Base-by-base conservation (phyloP, 2,113 vertebrate species). In the Albula glossodonta region DNA sequence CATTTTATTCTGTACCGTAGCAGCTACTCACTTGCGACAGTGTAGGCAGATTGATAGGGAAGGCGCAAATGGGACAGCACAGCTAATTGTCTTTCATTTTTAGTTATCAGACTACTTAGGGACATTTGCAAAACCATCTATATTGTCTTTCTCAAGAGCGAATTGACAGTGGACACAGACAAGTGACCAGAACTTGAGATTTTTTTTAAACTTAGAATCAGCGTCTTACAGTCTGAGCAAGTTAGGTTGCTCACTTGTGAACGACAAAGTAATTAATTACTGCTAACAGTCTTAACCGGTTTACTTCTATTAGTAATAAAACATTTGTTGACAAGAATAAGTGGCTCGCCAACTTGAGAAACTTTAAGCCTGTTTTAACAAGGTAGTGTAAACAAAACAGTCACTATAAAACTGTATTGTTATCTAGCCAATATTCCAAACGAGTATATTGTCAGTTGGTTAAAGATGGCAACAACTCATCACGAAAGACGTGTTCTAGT, bases 401-500 rank as follows among this genome's bases (percentile, higher is more conserved):
- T 77, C 70, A 48, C 10, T 48, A 11, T 2, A 22, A 80, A 41
- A 12, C 77, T 80, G 41, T 19, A 80, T 80, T 19, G 1, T 41
- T 12, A 48, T n/a, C 25, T 80, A 17, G 31, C 49, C 17, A 48
- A 31, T 41, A 41, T 41, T 41, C 31, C 52, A 10, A 82, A 19
- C 51, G 8, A 53, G n/a, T n/a, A 3, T 17, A 56, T 11, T 52
- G 31, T 53, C 51, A 48, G 5, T 0, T 19, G 17, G 5, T 1
- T 19, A 49, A 87, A 51, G 13, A 95, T 95, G 95, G 92, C 90
- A 83, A 87, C 92, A 0, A 53, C 92, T 15, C 93, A 90, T 82
- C 91, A 92, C 22, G 84, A 89, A 6, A 88, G 94, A 89, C 94
- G 91, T 19, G 95, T 89, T 31, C 74, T 95, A 87, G 84, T 94